Evolutionary conservation across 2,113 vertebrate species (phyloP).

Genomic region (Mormyrus lacerda): DNA sequence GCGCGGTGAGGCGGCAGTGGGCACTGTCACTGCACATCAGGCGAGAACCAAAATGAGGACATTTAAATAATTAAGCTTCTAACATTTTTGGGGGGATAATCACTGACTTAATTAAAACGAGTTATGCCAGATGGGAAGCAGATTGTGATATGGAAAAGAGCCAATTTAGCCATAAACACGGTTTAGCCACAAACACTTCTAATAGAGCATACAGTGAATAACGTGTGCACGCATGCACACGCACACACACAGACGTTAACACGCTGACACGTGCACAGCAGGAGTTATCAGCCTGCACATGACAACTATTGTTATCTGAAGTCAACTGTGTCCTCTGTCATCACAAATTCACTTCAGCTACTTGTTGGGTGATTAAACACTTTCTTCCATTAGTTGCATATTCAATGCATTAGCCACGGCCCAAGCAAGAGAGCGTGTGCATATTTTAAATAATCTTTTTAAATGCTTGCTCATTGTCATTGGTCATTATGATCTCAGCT

Average conservation of each 20-base stretch:
- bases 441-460: constrained; percentile 30
- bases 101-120: constrained; percentile 46
- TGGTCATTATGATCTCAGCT: constrained; percentile 22
- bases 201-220: constrained; percentile 27
- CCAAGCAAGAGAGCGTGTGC: constrained; percentile 16
- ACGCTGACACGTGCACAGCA: neutral
- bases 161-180: constrained; percentile 39
- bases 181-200: constrained; percentile 26
- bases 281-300: constrained; percentile 8
- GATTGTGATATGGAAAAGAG: constrained; percentile 44
- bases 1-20: constrained; percentile 21
- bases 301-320: neutral
- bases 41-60: constrained; percentile 25
- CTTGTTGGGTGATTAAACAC: constrained; percentile 31
- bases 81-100: constrained; percentile 27
- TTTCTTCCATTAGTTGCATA: constrained; percentile 40
- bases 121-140: constrained; percentile 47
- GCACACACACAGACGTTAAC: neutral
- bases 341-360: constrained; percentile 14
- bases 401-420: constrained; percentile 37
- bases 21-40: constrained; percentile 33
- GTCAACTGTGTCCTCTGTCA: constrained; percentile 23
- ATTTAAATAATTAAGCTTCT: constrained; percentile 28
- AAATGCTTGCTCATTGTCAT: constrained; percentile 14
- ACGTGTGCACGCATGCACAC: neutral